Base-by-base conservation (phyloP, 2,888 invertebrate species). In the Rapana venosa region DNA sequence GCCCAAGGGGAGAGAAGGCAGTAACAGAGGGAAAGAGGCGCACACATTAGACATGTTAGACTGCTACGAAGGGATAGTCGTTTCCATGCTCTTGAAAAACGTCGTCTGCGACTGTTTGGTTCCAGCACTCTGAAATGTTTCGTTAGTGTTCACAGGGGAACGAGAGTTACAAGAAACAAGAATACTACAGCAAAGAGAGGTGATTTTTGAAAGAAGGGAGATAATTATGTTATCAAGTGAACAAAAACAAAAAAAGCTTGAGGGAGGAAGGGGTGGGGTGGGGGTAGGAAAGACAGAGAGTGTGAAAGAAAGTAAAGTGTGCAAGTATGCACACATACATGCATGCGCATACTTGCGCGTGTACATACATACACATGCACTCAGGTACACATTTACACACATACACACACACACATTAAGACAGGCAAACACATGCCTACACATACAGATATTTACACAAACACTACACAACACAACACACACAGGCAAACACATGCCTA, bases 31-130 rank as follows among this genome's bases (percentile, higher is more conserved):
- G 30, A 85, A 56, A 85, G 84, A 85, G 30, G 56, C 86, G 66
- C 86, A 66, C 86, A 66, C 58, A 61, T 86, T 86, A 86, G 47
- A 85, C 84, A 85, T 30, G 84, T 85, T 85, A 85, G 81, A 83
- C 5, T 11, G 47, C 26, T 0, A 32, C 20, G 6, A 26, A 2
- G 66, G 17, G 66, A 22, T 13, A 66, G 13, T 6, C 66, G 66
- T 66, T 66, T 66, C 66, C 66, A 26, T 4, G 17, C 66, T 66
- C 66, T 30, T 22, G n/a, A 13, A 30, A 6, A 47, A 47, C 47
- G 47, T 47, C 47, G 47, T 47, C 47, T 47, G 47, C 47, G 8
- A 8, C 74, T 74, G 77, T n/a, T 1, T 4, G 30, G n/a, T 77
- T 77, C 30, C 47, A 47, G 30, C 77, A 22, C 30, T 77, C 77